Conservation (phyloP, 1,140 invertebrate genomes). For the Hycleus cichorii region DNA sequence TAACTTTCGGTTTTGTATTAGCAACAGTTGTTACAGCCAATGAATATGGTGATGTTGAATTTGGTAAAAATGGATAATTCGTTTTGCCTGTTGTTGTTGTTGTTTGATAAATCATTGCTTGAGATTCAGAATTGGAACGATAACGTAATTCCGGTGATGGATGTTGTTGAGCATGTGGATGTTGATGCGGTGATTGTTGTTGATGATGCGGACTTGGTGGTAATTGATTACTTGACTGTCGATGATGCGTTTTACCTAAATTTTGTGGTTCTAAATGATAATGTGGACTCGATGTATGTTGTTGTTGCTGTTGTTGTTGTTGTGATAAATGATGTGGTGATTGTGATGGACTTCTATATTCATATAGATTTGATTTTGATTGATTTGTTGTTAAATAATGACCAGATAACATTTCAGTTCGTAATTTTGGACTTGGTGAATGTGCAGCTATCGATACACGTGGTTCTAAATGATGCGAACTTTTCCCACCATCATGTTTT, state of each 20-base stretch:
- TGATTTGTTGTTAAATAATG: slow-evolving; percentile 53
- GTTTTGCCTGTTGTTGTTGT: slow-evolving; percentile 15
- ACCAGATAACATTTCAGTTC: slow-evolving; percentile 48
- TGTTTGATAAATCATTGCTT: slow-evolving; percentile 32
- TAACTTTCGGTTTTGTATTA: slow-evolving; percentile 64
- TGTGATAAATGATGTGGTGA: slow-evolving; percentile 47
- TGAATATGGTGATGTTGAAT: slow-evolving; percentile 19
- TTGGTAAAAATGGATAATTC: slow-evolving; percentile 20
- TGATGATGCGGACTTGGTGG: slow-evolving; percentile 41
- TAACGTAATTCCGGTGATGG: slow-evolving; percentile 45
- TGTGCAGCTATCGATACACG: slow-evolving; percentile 48
- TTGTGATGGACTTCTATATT: slow-evolving; percentile 51
- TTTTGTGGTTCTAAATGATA: slow-evolving; percentile 37
- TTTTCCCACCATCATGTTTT: slow-evolving; percentile 60
- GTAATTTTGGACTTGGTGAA: slow-evolving; percentile 56
- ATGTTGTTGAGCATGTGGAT: slow-evolving; percentile 40
- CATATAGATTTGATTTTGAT: slow-evolving; percentile 40
- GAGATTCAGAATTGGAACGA: slow-evolving; percentile 23
- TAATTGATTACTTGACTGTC: slow-evolving; percentile 35
- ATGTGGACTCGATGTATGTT: slow-evolving; percentile 31
- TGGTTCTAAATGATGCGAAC: slow-evolving; percentile 48
- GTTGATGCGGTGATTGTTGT: slow-evolving; percentile 42
- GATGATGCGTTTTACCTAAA: slow-evolving; percentile 30
- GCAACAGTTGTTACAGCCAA: slow-evolving; percentile 26
- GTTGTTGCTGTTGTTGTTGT: neutral